Conservation (phyloP, 1,140 invertebrate species). For the Platyura marginata region DNA sequence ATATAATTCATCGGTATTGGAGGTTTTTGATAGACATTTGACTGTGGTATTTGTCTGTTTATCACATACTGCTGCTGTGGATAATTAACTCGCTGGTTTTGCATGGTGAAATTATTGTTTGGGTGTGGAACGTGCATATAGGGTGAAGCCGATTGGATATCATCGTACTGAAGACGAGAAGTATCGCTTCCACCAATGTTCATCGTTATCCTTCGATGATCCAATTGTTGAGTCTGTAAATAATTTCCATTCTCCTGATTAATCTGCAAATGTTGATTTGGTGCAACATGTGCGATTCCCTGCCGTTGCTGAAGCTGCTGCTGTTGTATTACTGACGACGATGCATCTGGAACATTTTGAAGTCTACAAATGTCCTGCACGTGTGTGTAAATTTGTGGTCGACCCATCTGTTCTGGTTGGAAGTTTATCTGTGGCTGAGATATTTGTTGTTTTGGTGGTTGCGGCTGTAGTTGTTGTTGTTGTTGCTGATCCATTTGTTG, state of each 20-base stretch:
- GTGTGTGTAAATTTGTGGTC: slow-evolving; percentile 8
- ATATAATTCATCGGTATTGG: slow-evolving; percentile 16
- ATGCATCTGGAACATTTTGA: slow-evolving; percentile 5
- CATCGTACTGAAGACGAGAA: slow-evolving; percentile 2
- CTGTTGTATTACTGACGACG: neutral
- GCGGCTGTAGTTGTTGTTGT: neutral
- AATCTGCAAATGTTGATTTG: neutral
- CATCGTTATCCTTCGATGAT: slow-evolving; percentile 1
- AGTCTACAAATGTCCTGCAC: slow-evolving; percentile 11
- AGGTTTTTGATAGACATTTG: slow-evolving; percentile 22
- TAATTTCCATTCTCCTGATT: slow-evolving; percentile 2
- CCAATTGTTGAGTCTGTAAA: neutral
- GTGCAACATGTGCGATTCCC: neutral
- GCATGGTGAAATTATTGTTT: slow-evolving; percentile 17
- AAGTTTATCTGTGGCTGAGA: neutral
- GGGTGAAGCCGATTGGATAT: slow-evolving; percentile 9
- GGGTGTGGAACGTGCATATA: too few relatives aligned
- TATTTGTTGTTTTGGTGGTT: neutral
- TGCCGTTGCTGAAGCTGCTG: slow-evolving; percentile 1
- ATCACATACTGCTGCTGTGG: slow-evolving; percentile 15
- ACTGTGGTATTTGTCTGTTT: slow-evolving; percentile 19
- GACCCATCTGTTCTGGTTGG: neutral
- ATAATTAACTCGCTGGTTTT: slow-evolving; percentile 15
- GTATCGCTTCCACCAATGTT: neutral
- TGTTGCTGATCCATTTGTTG: slow-evolving; percentile 4